These are phyloP conservation scores for Trichonephila clavata DNA, from an alignment of 1,140 invertebrate genomes.

Conservation along the genomic window DNA sequence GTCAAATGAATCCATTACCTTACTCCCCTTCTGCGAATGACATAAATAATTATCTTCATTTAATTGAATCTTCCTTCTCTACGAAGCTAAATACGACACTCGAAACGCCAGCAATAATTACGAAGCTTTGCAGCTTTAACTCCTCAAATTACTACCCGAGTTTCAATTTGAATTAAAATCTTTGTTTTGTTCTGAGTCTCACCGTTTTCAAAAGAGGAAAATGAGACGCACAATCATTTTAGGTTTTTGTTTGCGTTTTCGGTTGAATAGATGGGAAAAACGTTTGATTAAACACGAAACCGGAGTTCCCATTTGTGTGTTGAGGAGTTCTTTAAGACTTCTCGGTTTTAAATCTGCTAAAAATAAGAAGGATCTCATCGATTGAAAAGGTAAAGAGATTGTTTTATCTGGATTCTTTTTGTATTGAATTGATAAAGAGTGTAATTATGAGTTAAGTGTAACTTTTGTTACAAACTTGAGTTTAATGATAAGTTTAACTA, in stretches of 20 bases:
- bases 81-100: conserved; percentile 25
- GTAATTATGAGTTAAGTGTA: too few species aligned
- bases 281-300: conserved; percentile 13
- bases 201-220: neutral
- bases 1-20: conserved; percentile 52
- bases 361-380: neutral
- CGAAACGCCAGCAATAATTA: conserved; percentile 32
- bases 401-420: neutral
- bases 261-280: conserved; percentile 12
- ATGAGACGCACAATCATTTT: neutral
- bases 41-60: conserved; percentile 71
- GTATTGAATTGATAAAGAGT: neutral
- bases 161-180: conserved; percentile 11
- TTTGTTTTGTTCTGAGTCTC: neutral
- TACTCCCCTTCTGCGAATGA: conserved; percentile 35
- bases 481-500: too few species aligned
- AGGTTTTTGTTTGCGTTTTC: neutral
- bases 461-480: too few species aligned
- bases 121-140: conserved; percentile 25
- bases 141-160: conserved; percentile 7
- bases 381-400: neutral
- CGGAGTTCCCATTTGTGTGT: neutral
- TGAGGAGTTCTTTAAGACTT: neutral
- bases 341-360: neutral
- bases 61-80: conserved; percentile 58